Evolutionary conservation across 2,113 vertebrate genomes (phyloP).

Genomic region (Bos javanicus): DNA sequence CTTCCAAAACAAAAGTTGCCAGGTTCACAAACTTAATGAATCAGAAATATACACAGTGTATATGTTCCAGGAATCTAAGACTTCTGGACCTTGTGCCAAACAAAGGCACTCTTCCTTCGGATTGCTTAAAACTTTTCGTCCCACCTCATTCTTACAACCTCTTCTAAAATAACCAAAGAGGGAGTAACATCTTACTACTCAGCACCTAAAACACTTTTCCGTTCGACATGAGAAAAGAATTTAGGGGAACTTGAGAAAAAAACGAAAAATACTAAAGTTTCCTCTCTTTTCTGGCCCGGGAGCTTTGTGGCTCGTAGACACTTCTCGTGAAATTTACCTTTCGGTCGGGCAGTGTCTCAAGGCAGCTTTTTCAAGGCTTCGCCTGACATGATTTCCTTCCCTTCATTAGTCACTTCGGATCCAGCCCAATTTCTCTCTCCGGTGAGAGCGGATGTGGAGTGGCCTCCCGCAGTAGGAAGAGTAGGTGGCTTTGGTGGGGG

Average conservation of each 20-base stretch:
- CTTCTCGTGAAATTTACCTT: conserved; percentile 45
- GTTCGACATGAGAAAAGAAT: background rate
- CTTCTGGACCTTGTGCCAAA: background rate
- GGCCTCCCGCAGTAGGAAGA: conserved; percentile 27
- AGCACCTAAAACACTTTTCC: background rate
- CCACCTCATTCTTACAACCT: conserved; percentile 10
- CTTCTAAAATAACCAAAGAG: background rate
- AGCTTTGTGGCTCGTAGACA: background rate
- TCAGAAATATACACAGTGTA: background rate
- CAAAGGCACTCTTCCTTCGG: conserved; percentile 53
- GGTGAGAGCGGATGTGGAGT: conserved; percentile 56
- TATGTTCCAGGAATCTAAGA: background rate
- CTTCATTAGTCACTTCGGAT: background rate
- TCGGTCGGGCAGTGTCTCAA: conserved; percentile 47
- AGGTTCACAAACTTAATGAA: background rate
- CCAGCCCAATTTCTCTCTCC: background rate
- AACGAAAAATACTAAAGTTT: background rate
- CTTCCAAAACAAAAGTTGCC: conserved; percentile 24
- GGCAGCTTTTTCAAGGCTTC: conserved; percentile 44
- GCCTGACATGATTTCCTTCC: conserved; percentile 51
- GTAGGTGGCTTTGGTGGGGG: conserved; percentile 17
- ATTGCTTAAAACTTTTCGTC: background rate
- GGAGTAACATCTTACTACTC: background rate
- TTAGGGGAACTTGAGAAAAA: background rate
- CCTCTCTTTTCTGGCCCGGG: background rate